These are phyloP conservation scores for Hystrix brachyura DNA, from an alignment of 2,113 vertebrate species.

Conservation along the genomic window DNA sequence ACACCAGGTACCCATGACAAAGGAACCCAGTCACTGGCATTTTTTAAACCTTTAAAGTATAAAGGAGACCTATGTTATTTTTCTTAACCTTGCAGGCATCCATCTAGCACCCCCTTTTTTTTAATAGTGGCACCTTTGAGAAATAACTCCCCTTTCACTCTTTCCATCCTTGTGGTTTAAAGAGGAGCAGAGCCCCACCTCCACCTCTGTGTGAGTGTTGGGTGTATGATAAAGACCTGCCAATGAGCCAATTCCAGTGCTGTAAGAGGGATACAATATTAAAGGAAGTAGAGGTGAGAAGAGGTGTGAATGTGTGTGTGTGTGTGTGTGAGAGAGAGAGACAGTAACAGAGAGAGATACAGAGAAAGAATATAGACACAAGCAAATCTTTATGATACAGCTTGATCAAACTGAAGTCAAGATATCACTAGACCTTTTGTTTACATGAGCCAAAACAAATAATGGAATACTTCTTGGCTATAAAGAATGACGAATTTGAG, in stretches of 20 bases:
- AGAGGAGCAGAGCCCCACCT: background rate
- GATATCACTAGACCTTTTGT: background rate
- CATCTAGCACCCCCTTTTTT: background rate
- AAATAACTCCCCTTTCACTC: background rate
- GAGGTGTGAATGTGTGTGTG: background rate
- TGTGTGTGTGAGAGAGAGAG: background rate
- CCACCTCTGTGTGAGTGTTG: background rate
- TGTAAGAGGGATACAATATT: background rate
- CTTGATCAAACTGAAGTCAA: conserved; percentile 22
- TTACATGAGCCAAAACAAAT: background rate
- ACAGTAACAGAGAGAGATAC: background rate
- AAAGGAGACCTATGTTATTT: background rate
- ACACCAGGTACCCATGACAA: too few species aligned
- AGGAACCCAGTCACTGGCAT: background rate
- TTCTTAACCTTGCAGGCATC: background rate
- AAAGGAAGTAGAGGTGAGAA: background rate
- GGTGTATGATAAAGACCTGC: background rate
- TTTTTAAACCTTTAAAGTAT: background rate
- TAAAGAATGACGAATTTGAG: background rate
- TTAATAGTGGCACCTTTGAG: background rate
- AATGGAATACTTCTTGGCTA: background rate
- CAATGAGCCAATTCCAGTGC: background rate
- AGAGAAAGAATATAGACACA: background rate
- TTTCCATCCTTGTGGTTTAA: background rate
- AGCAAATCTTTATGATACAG: background rate